Evolutionary conservation across 2,797 vertebrate genomes (phyloP).

Genomic region (Arremon aurantiirostris): DNA sequence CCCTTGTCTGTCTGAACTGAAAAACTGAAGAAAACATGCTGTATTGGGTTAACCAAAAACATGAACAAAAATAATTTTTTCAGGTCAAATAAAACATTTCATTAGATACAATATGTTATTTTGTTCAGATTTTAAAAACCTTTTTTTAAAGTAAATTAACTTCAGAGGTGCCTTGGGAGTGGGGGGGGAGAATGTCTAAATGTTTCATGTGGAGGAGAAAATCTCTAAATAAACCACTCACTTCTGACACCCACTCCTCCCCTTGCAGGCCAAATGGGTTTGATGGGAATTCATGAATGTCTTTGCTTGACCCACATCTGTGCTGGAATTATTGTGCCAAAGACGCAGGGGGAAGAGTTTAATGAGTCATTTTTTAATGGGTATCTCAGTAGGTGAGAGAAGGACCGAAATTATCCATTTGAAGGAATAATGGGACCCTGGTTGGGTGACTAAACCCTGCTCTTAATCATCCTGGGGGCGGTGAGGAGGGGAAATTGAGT

Average conservation of each 20-base stretch:
- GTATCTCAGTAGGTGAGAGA: slow-evolving; percentile 17
- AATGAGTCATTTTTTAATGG: slow-evolving; percentile 53
- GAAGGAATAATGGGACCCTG: slow-evolving; percentile 34
- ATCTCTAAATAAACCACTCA: background rate
- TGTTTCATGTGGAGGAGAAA: background rate
- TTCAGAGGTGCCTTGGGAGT: background rate
- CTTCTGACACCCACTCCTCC: background rate
- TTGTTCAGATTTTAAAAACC: background rate
- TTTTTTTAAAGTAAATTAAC: background rate
- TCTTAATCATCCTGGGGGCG: slow-evolving; percentile 54
- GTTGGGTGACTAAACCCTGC: slow-evolving; percentile 42
- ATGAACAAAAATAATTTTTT: slow-evolving; percentile 16
- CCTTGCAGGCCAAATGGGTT: background rate
- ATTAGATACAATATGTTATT: background rate
- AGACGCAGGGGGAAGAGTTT: slow-evolving; percentile 24
- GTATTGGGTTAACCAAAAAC: background rate
- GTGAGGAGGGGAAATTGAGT: background rate
- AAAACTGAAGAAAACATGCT: background rate
- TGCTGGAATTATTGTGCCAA: background rate
- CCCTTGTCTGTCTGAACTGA: background rate
- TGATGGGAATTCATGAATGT: background rate
- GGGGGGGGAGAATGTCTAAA: background rate
- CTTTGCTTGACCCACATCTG: slow-evolving; percentile 10
- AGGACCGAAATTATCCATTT: background rate
- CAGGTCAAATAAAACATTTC: slow-evolving; percentile 15